These are phyloP conservation scores for Neolamprologus devosi DNA, from an alignment of 2,113 vertebrate species.

Conservation along the genomic window DNA sequence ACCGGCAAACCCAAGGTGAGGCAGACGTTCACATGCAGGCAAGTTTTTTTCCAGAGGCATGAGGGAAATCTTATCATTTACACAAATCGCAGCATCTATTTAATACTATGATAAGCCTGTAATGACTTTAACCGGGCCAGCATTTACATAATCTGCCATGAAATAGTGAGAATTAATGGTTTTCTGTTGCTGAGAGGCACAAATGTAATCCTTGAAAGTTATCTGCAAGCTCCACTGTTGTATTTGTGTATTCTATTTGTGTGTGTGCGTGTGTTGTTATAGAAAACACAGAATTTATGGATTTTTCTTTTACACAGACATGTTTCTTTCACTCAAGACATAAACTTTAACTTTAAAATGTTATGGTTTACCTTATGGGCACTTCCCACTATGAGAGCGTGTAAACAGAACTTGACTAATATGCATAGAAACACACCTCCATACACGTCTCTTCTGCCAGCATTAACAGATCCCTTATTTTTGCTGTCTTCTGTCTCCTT, in stretches of 20 bases:
- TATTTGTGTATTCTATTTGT: background rate
- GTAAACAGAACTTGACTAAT: background rate
- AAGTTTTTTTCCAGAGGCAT: background rate
- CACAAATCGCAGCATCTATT: background rate
- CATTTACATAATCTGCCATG: background rate
- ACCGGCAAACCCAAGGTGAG: constrained; percentile 78
- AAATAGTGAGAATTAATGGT: background rate
- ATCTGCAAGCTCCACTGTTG: background rate
- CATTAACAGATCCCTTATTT: background rate
- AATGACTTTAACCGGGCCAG: background rate
- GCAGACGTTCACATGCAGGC: background rate
- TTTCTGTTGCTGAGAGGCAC: background rate
- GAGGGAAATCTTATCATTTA: background rate
- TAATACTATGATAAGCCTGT: background rate
- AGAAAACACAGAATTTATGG: background rate
- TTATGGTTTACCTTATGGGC: background rate
- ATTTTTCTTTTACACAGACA: background rate
- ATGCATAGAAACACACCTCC: background rate
- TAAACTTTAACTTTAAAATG: background rate
- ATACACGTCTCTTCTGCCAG: background rate
- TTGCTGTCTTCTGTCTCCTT: background rate
- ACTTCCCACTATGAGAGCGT: background rate
- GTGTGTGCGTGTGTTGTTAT: background rate
- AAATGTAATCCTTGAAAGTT: background rate
- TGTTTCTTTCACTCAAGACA: background rate